phyloP scores from a whole-genome alignment of 1,140 invertebrate species.

The Belonocnema kinseyi region DNA sequence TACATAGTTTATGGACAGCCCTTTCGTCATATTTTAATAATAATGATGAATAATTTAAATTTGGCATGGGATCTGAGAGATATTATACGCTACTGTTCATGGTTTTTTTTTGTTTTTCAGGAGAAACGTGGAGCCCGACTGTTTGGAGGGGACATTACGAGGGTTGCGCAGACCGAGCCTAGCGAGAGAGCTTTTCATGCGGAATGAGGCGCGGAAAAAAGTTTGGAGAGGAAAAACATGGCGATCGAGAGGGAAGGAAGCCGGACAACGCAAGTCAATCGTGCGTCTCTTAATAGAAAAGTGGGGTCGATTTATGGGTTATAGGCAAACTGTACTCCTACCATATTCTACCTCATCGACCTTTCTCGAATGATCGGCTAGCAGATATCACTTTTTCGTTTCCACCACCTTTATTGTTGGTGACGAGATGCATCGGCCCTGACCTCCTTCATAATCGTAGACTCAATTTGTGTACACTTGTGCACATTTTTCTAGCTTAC shows the following conservation, averaged over 20 bases:
- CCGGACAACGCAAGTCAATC: slow-evolving; percentile 72
- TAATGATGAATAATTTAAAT: not conserved
- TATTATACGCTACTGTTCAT: not conserved
- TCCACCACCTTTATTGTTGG: slow-evolving; percentile 50
- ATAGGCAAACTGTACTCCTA: slow-evolving; percentile 67
- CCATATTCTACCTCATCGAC: slow-evolving; percentile 35
- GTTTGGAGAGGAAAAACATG: slow-evolving; percentile 31
- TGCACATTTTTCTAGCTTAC: not conserved
- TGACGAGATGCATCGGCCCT: slow-evolving; percentile 47
- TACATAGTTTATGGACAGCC: too few species aligned
- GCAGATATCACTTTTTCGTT: slow-evolving; percentile 65
- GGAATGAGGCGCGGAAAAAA: slow-evolving; percentile 24
- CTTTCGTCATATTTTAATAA: too few species aligned
- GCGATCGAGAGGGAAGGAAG: slow-evolving; percentile 58
- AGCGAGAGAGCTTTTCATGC: slow-evolving; percentile 25
- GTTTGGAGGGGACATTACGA: slow-evolving; percentile 42
- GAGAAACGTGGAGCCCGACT: slow-evolving; percentile 7
- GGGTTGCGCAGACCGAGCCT: slow-evolving; percentile 38
- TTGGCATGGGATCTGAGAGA: not conserved
- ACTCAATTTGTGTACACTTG: not conserved
- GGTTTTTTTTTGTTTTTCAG: slow-evolving; percentile 3
- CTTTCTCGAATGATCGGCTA: slow-evolving; percentile 51
- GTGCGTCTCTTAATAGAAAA: slow-evolving; percentile 74
- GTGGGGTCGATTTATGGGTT: slow-evolving; percentile 74
- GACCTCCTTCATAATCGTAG: slow-evolving; percentile 44